These are phyloP conservation scores for Syngnathus rostellatus DNA, from an alignment of 2,797 vertebrate genomes.

Conservation along the genomic window DNA sequence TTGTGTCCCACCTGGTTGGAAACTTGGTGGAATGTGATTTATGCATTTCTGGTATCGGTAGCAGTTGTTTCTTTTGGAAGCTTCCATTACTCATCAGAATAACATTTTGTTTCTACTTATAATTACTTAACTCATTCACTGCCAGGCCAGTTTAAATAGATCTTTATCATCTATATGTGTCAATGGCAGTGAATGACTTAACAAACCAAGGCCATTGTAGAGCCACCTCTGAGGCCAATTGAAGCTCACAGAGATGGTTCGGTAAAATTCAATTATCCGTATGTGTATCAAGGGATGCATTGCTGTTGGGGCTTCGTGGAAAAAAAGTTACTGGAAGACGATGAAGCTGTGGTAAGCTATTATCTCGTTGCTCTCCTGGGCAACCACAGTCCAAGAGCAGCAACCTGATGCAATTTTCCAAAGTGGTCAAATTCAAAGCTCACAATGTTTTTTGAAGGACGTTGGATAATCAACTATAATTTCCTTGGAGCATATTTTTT, in stretches of 20 bases:
- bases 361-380: conserved; percentile 22
- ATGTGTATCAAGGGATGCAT: neutral
- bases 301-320: conserved; percentile 9
- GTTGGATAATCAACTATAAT: neutral
- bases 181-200: too few species aligned
- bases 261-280: neutral
- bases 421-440: neutral
- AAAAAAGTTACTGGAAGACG: neutral
- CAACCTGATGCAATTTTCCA: neutral
- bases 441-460: neutral
- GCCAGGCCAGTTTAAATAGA: too few species aligned
- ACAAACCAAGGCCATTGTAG: neutral
- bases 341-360: conserved; percentile 6
- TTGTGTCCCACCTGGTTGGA: neutral
- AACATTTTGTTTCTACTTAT: neutral
- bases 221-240: neutral
- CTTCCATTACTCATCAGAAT: neutral
- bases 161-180: too few species aligned
- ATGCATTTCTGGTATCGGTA: neutral
- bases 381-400: neutral
- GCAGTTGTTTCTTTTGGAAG: neutral
- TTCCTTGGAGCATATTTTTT: neutral
- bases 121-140: neutral
- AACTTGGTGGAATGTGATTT: neutral
- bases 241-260: neutral